These are phyloP conservation scores for Griposia aprilina DNA, from an alignment of 2,888 invertebrate species.

Conservation along the genomic window DNA sequence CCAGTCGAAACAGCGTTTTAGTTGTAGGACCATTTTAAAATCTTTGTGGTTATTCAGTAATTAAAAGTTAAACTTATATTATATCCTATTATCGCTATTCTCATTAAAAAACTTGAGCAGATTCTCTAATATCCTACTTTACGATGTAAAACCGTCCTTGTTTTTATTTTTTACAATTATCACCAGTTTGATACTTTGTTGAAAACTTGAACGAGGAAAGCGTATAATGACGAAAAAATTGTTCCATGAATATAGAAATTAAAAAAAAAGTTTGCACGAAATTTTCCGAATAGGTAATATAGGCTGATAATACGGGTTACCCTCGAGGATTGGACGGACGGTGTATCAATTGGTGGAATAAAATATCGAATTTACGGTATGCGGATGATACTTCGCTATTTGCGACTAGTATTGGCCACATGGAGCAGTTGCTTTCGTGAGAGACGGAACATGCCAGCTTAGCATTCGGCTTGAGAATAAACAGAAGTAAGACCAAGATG, in stretches of 20 bases:
- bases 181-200: conserved; percentile 26
- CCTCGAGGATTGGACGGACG: no score
- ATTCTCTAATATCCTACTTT: not conserved
- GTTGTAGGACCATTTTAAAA: not conserved
- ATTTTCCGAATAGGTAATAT: not conserved
- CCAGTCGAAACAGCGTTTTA: not conserved
- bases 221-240: conserved; percentile 48
- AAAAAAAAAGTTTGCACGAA: conserved; percentile 28
- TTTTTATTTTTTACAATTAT: conserved; percentile 31
- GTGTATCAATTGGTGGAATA: no score
- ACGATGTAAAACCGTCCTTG: not conserved
- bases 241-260: conserved; percentile 43
- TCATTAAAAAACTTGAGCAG: conserved; percentile 15
- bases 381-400: no score
- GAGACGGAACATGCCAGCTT: no score
- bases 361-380: no score
- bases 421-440: no score
- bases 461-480: no score
- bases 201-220: conserved; percentile 43
- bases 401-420: no score
- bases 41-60: not conserved
- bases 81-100: not conserved
- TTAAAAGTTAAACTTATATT: not conserved
- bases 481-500: no score
- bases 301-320: no score